Base-by-base conservation (phyloP, 1,140 invertebrate species). In the Ceratoteleas bidentatus region DNA sequence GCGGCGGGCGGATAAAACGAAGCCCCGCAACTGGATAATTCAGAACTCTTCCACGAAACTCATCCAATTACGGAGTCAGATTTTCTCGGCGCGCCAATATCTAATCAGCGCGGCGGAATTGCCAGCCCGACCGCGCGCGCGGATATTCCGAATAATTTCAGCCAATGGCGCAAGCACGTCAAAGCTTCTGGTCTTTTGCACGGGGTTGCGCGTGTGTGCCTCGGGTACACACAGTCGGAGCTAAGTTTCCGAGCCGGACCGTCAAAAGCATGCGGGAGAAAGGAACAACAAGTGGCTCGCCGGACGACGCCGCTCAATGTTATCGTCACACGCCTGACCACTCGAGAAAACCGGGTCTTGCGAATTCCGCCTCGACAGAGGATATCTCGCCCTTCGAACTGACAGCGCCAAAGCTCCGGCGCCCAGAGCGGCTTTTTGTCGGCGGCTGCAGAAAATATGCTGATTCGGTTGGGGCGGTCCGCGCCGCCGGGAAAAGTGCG, bases 201-300 rank as follows among this genome's bases (percentile, higher is more conserved):
- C 33, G 4, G 3, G 36, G 36, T 47, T 54, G 7, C 33, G 54
- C 56, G 52, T 65, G 50, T 56, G 65, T 76, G 47, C 56, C 61
- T 45, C 43, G 33, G n/a, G 61, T 68, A 64, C 53, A 64, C 53
- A 58, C 62, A 66, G 57, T 58, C 50, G 49, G 24, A 73, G 56
- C 36, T 77, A 68, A 80, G 66, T 84, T 84, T 84, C 66, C 72
- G 33, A 64, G 72, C n/a, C 47, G 66, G 62, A 84, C 73, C 76
- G 57, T 80, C 82, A 81, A 81, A 84, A 81, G 77, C 82, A 81
- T 68, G 77, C 64, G 77, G 74, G 68, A 77, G 68, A 77, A 74
- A 73, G 73, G 77, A 84, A 81, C 83, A 84, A 84, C 83, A 84
- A 84, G 83, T 84, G 83, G 83, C 74, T 74, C 74, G 53, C 16